Evolutionary conservation across 2,113 vertebrate species (phyloP), one percentile per base, ranked within the genome.

Genomic region (Irena cyanogastra): DNA sequence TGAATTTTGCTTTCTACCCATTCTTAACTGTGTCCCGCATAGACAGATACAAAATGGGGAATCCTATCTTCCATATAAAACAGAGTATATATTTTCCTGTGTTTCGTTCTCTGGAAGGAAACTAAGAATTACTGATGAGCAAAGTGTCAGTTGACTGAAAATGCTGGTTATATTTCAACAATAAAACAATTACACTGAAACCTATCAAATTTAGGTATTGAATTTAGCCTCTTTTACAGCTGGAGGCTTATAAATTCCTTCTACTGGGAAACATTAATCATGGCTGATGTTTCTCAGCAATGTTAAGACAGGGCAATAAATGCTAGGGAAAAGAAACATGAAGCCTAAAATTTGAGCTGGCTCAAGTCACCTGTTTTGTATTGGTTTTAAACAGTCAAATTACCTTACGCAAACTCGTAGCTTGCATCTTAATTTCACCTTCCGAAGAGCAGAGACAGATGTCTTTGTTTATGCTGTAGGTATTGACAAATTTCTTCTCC

Each of bases 141-240:
- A 17, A 90, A 81, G 22, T 71, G 33, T 76, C 52, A 63, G 10
- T 53, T 90, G 78, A 54, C 11, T 75, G 66, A 89, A 93, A 94
- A 87, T 64, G 24, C 30, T 78, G 52, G 65, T 81, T 89, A 35
- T 90, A 70, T 96, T 86, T 95, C 91, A 92, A 66, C 47, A 81
- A 78, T 76, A 70, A 89, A 95, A 74, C 44, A 78, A 78, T 90
- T 85, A 71, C 31, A 81, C 1, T 1, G 12, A 81, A 86, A 94
- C 21, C 68, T 70, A 66, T 90, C 80, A 86, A 85, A 79, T 87
- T 53, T 42, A 83, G 42, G 8, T 88, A 89, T 87, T 49, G 68
- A 92, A 91, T 89, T 93, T 19, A 74, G 47, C 28, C n/a, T 87
- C 59, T 72, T 89, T 84, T 75, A 87, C 35, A 75, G 49, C 63